Percentiles rank a stretch among this genome's conserved stretches.
Evolutionary conservation across 2,113 vertebrate genomes (phyloP).

Genomic region (Macrotus californicus): DNA sequence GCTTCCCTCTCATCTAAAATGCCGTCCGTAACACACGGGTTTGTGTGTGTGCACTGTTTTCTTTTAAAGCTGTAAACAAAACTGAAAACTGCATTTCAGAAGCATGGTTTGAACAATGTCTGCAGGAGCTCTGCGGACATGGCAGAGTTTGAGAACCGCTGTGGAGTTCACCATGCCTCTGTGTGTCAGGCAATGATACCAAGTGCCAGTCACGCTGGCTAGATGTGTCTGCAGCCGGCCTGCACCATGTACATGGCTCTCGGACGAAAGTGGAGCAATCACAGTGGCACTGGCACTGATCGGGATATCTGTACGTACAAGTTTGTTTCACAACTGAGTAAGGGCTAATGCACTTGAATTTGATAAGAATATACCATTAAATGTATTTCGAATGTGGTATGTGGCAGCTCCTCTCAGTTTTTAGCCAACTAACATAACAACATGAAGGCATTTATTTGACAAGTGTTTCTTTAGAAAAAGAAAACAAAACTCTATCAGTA

Average conservation of each 20-base stretch:
- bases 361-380: background rate
- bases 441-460: background rate
- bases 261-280: background rate
- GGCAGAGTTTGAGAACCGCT: background rate
- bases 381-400: background rate
- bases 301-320: background rate
- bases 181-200: rapidly evolving
- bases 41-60: background rate
- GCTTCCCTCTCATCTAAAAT: background rate
- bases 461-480: background rate
- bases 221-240: background rate
- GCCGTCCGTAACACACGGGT: background rate
- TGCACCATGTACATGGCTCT: background rate
- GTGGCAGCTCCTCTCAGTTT: background rate
- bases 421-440: background rate
- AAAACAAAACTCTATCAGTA: background rate
- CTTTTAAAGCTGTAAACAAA: background rate
- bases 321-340: background rate
- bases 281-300: background rate
- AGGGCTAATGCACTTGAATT: background rate
- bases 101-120: background rate
- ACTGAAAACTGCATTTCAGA: background rate
- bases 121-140: background rate
- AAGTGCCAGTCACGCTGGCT: background rate
- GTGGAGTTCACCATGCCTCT: background rate